Evolutionary conservation across 1,140 invertebrate genomes (phyloP).

Genomic region (honey bee (Apis mellifera)): DNA sequence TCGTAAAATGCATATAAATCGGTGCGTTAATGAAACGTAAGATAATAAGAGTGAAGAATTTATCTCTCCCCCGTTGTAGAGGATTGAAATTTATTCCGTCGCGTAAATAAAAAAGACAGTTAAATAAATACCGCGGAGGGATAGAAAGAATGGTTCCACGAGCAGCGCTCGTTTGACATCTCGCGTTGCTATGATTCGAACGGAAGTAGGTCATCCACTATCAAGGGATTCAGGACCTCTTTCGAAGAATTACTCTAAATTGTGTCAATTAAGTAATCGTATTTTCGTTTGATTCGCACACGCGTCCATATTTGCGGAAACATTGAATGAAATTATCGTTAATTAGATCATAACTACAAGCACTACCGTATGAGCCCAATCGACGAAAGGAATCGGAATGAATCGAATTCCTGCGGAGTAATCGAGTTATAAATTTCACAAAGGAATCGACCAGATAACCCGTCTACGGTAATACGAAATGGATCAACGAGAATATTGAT

Average conservation of each 20-base stretch:
- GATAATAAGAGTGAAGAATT: slow-evolving; percentile 9
- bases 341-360: slow-evolving; percentile 35
- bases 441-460: neutral
- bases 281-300: slow-evolving; percentile 58
- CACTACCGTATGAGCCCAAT: neutral
- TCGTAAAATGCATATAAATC: slow-evolving; percentile 9
- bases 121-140: slow-evolving; percentile 9
- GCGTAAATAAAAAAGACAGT: neutral
- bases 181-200: neutral
- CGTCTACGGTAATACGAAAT: neutral
- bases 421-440: neutral
- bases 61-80: too few species aligned
- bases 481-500: neutral
- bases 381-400: neutral
- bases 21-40: neutral
- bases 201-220: slow-evolving; percentile 27
- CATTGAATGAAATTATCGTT: slow-evolving; percentile 54
- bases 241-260: slow-evolving; percentile 48
- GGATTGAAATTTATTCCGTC: neutral
- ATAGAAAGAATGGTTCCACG: neutral
- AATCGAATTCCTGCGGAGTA: neutral
- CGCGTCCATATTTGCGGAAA: slow-evolving; percentile 25
- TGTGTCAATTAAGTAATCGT: slow-evolving; percentile 68
- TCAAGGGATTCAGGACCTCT: slow-evolving; percentile 12
- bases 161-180: neutral